Evolutionary conservation across 2,888 invertebrate genomes (phyloP).

Genomic region (Ectemnius lituratus): DNA sequence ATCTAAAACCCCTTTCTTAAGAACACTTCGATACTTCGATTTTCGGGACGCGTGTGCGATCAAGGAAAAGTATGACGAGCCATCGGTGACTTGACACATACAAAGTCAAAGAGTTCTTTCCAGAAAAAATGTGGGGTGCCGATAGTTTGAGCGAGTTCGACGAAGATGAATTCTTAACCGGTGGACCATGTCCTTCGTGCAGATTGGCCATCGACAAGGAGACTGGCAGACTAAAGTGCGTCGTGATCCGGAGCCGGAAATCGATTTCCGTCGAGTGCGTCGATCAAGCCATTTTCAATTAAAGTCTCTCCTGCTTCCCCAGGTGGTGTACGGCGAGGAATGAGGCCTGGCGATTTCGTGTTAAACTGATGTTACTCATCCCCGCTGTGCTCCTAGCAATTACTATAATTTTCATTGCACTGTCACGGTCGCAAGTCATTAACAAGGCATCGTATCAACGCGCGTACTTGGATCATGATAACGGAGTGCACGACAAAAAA

Average conservation of each 20-base stretch:
- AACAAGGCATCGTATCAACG: constrained; percentile 56
- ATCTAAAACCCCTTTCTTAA: neutral
- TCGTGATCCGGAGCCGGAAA: constrained; percentile 1
- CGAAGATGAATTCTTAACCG: constrained; percentile 68
- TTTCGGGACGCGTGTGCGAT: constrained; percentile 3
- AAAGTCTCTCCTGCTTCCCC: constrained; percentile 1
- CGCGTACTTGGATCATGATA: constrained; percentile 36
- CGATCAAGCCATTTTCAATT: neutral
- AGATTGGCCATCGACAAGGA: constrained; percentile 77
- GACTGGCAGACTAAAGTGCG: constrained; percentile 78
- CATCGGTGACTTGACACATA: constrained; percentile 16
- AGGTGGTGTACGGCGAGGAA: constrained; percentile 79
- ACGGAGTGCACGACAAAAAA: constrained; percentile 38
- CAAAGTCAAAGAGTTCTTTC: constrained; percentile 35
- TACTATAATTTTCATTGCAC: constrained; percentile 70
- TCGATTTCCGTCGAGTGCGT: neutral
- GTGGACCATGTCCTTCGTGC: constrained; percentile 75
- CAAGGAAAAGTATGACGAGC: constrained; percentile 24
- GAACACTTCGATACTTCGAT: neutral
- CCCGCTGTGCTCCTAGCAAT: constrained; percentile 75
- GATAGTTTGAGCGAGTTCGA: constrained; percentile 62
- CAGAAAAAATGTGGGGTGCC: constrained; percentile 64
- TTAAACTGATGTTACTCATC: constrained; percentile 76
- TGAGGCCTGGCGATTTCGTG: constrained; percentile 75
- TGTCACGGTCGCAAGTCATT: constrained; percentile 67